Evolutionary conservation across 2,888 invertebrate species (phyloP), one percentile per base, ranked within the genome.

Genomic region (Acrobasis suavella): DNA sequence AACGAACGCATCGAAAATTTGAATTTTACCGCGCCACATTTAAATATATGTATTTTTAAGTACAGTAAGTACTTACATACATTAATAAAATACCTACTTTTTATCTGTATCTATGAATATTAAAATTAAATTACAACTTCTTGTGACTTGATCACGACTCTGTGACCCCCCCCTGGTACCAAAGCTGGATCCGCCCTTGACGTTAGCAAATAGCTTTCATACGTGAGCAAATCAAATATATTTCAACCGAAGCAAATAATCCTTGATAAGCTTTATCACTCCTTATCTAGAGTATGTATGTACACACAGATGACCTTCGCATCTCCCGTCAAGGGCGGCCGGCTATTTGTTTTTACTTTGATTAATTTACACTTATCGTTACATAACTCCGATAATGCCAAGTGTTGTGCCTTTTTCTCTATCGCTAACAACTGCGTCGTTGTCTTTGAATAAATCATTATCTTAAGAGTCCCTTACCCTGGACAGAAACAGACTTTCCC

Each of bases 241-340:
- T 55, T n/a, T 39, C 39, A 39, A 55, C 2, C 7, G 32, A 52
- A 37, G 39, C 39, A 32, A 52, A 55, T 55, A 38, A 55, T 55
- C 38, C 16, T 3, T 39, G 55, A 55, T 55, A 55, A 55, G 55
- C 39, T 16, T 55, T 55, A 55, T 55, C 55, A 55, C 38, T 15
- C 55, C 55, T 55, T 55, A 55, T 55, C 55, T 55, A 39, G 38
- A 55, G 55, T 55, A 55, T 54, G 55, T 55, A 55, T 54, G 52
- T 55, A 55, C 16, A 55, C 55, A 55, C 15, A 9, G 38, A 16
- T 55, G 55, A 55, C 55, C 55, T 55, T 55, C 55, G 10, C 55
- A 55, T 55, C 55, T 55, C 39, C 2, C 38, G 39, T 17, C 55
- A 55, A 55, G 55, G 55, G 38, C 55, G 39, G 38, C 15, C 15